Evolutionary conservation across 2,113 vertebrate species (phyloP), one percentile per base, ranked within the genome.

Genomic region (Macroglossus sobrinus): DNA sequence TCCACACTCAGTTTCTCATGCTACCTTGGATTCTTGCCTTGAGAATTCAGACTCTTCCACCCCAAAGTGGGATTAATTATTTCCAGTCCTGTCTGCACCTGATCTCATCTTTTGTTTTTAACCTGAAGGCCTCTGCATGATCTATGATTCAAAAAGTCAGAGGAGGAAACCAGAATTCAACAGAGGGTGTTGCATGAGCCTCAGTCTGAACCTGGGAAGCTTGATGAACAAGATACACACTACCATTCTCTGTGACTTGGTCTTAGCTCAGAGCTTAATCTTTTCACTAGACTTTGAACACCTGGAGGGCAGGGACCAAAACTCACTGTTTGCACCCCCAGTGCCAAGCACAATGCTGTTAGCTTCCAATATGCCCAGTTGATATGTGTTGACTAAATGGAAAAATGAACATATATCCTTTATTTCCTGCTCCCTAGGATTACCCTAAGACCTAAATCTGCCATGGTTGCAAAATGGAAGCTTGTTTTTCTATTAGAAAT

Each of bases 131-230:
- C 19, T 38, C 59, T 22, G 7, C 7, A 15, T 6, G 19, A 64
- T 24, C 15, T 64, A 15, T 0, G 26, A 69, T n/a, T 19, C 0
- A 0, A 61, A 13, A 85, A 43, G n/a, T 16, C 11, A 28, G 15
- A 26, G 59, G 26, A 38, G 24, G 55, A 26, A 26, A 78, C 1
- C 18, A 30, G 68, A 40, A 50, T n/a, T 28, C 40, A 53, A 28
- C 66, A 45, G 30, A n/a, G 16, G 30, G 21, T n/a, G 4, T 10
- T 76, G 38, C 35, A n/a, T 12, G 3, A 82, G 33, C 13, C 8
- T 59, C 16, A 8, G 14, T 33, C 11, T 14, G 40, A 91, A 21
- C 59, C 43, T 47, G 19, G n/a, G 33, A 55, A 74, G 72, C 33
- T 11, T 6, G 3, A 18, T 40, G 21, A 10, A 26, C 2, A 19